phyloP scores from a whole-genome alignment of 1,140 invertebrate species.

The Meloidogyne hapla region DNA sequence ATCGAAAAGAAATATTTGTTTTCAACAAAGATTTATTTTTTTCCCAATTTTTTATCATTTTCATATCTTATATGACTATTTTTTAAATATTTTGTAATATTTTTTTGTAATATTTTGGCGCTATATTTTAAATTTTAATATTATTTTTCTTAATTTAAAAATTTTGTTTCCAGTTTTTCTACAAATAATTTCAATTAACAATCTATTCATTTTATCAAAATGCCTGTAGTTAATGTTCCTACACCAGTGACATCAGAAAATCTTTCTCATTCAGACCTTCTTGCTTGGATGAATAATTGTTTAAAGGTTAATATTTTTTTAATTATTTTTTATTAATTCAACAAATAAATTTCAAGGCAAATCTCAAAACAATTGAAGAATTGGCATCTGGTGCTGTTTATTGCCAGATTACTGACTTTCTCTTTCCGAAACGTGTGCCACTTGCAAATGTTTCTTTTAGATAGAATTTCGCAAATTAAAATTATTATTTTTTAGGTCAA shows the following conservation, averaged over 20 bases:
- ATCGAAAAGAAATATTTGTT: no score
- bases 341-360: constrained; percentile 30
- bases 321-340: not conserved
- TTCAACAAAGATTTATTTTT: no score
- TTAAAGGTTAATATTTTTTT: constrained; percentile 69
- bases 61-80: no score
- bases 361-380: constrained; percentile 87
- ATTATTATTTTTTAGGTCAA: constrained; percentile 77
- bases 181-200: not conserved
- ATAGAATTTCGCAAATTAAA: not conserved
- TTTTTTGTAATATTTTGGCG: no score
- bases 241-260: constrained; percentile 93
- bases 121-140: no score
- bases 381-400: constrained; percentile 76
- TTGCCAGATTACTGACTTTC: constrained; percentile 94
- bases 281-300: constrained; percentile 96
- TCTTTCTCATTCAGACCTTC: constrained; percentile 93
- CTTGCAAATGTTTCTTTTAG: constrained; percentile 77
- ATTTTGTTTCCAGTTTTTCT: no score
- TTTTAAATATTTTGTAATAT: no score
- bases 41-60: no score
- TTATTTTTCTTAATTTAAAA: no score
- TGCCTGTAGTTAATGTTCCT: constrained; percentile 34
- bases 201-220: no score
- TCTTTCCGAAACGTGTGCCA: constrained; percentile 75